Percentiles rank a stretch among this genome's conserved stretches.
Evolutionary conservation across 2,888 invertebrate species (phyloP).

Genomic region (Metacarcinus magister): DNA sequence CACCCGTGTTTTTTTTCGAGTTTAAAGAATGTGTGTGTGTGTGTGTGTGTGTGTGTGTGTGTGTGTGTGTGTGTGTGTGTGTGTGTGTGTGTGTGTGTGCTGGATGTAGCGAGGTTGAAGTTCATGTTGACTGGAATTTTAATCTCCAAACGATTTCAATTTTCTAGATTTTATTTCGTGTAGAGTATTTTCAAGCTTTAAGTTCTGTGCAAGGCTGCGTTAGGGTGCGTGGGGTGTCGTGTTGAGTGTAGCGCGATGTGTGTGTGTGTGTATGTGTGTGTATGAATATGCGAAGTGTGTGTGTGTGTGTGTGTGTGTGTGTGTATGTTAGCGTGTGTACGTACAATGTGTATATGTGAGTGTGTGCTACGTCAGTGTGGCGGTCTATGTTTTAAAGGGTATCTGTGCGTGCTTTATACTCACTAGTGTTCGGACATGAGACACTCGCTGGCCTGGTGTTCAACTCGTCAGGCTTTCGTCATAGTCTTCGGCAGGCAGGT

Average conservation of each 20-base stretch:
- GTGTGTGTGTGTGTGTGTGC: slow-evolving; percentile 33
- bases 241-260: neutral
- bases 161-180: slow-evolving; percentile 6
- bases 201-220: neutral
- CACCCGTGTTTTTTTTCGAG: neutral
- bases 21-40: slow-evolving; percentile 5
- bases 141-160: neutral
- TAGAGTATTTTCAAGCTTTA: neutral
- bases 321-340: neutral
- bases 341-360: too few relatives aligned
- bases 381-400: neutral
- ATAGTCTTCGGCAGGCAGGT: slow-evolving; percentile 34
- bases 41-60: slow-evolving; percentile 62
- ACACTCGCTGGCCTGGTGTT: neutral
- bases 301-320: too few relatives aligned
- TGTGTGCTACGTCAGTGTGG: neutral
- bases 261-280: neutral
- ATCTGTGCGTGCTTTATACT: neutral
- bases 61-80: slow-evolving; percentile 59
- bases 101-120: neutral
- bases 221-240: neutral
- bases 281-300: neutral
- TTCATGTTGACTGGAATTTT: slow-evolving; percentile 2
- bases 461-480: slow-evolving; percentile 2
- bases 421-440: neutral